phyloP scores from a whole-genome alignment of 2,797 vertebrate species.

The Micromesistius poutassou region DNA sequence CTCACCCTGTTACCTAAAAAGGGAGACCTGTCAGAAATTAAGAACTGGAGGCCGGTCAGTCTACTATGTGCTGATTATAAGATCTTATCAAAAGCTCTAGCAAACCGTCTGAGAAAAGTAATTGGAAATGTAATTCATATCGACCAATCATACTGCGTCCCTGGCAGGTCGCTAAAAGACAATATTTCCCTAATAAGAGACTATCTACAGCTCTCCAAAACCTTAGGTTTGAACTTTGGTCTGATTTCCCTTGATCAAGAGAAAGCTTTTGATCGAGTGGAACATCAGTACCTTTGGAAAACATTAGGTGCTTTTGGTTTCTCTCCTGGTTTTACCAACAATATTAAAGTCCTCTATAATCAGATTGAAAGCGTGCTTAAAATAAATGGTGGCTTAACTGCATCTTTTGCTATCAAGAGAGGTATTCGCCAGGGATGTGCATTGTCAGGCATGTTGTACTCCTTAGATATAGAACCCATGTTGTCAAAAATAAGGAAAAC shows the following conservation, averaged over 20 bases:
- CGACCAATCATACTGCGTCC: not conserved
- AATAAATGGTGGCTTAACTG: constrained; percentile 12
- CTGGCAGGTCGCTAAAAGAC: not conserved
- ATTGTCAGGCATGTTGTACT: constrained; percentile 10
- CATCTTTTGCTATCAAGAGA: constrained; percentile 4
- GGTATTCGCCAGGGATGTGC: constrained; percentile 20
- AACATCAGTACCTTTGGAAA: not conserved
- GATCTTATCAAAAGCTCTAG: not conserved
- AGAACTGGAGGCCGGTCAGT: constrained; percentile 5
- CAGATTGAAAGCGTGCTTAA: constrained; percentile 1
- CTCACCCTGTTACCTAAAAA: not conserved
- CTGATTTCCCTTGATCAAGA: not conserved
- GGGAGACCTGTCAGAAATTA: not conserved
- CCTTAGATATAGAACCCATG: constrained; percentile 6
- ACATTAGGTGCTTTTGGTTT: constrained; percentile 4
- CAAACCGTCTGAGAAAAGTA: not conserved
- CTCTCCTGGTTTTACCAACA: constrained; percentile 1
- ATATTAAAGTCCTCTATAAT: constrained; percentile 17
- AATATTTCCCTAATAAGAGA: not conserved
- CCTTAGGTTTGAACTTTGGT: not conserved
- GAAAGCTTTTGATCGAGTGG: not conserved
- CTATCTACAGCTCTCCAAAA: not conserved
- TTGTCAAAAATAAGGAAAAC: too few relatives aligned
- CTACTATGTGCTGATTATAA: not conserved
- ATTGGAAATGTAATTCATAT: not conserved